A percentile compares a stretch with the other conserved stretches of the same genome.
Conservation (phyloP, 2,113 vertebrate species). For the Bubalus kerabau region DNA sequence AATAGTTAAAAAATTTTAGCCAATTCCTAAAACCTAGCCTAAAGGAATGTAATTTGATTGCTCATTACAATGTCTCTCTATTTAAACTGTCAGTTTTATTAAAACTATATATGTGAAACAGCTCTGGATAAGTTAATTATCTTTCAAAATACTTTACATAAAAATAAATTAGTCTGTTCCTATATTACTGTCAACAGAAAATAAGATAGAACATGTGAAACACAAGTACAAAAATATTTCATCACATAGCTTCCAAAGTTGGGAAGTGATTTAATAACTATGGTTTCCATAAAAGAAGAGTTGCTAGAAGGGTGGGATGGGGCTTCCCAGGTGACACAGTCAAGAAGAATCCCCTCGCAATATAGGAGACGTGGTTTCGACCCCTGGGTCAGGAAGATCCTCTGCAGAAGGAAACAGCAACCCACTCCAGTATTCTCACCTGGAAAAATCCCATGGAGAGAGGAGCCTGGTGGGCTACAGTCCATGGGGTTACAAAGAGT, state of each 20-base stretch:
- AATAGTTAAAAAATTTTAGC: neutral
- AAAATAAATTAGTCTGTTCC: neutral
- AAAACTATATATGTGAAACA: neutral
- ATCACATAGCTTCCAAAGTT: neutral
- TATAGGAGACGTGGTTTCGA: neutral
- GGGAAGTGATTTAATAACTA: neutral
- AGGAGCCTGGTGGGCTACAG: neutral
- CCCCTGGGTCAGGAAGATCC: neutral
- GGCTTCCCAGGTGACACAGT: neutral
- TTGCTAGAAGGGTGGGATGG: neutral
- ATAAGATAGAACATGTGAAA: neutral
- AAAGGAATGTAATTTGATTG: slow-evolving; percentile 6
- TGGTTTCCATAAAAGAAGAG: neutral
- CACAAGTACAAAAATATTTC: neutral
- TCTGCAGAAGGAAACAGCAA: neutral
- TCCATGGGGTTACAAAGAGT: neutral
- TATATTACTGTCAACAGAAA: neutral
- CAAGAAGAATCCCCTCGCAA: neutral
- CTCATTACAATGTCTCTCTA: neutral
- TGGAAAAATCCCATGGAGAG: neutral
- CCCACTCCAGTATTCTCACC: neutral
- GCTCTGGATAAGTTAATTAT: neutral
- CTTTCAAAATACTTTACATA: slow-evolving; percentile 7
- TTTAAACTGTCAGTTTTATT: slow-evolving; percentile 8
- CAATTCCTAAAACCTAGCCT: neutral